Evolutionary conservation across 2,888 invertebrate species (phyloP).

Genomic region (Cyrtodaria siliqua): DNA sequence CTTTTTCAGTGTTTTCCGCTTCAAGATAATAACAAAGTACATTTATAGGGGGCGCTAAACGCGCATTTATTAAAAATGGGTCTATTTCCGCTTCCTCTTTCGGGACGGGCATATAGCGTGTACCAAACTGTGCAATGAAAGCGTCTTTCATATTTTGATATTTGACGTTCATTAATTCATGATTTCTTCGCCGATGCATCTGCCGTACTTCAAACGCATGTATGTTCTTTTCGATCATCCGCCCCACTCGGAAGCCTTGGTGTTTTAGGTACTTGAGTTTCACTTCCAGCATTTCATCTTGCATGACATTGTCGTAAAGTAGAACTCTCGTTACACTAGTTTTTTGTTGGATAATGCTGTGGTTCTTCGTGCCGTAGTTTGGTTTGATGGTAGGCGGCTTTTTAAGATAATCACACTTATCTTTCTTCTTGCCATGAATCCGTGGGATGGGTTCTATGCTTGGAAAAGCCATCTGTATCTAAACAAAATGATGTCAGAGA

Average conservation of each 20-base stretch:
- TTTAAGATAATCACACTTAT: constrained; percentile 69
- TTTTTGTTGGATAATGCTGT: constrained; percentile 71
- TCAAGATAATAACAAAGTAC: constrained; percentile 51
- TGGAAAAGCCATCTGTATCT: not conserved
- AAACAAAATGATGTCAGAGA: not conserved
- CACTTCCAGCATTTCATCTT: constrained; percentile 77
- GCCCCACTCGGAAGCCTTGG: constrained; percentile 62
- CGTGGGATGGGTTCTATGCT: not conserved
- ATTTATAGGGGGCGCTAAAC: constrained; percentile 57
- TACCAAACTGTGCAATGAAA: constrained; percentile 48
- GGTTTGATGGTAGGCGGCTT: constrained; percentile 79
- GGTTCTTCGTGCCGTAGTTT: constrained; percentile 74
- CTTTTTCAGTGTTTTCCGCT: constrained; percentile 17
- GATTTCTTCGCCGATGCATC: constrained; percentile 59
- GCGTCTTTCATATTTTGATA: constrained; percentile 52
- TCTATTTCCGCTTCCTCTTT: constrained; percentile 44
- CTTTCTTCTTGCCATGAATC: constrained; percentile 24
- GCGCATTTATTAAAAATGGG: constrained; percentile 50
- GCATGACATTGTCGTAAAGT: constrained; percentile 80
- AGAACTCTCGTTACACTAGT: constrained; percentile 77
- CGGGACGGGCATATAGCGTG: constrained; percentile 45
- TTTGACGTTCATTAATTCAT: constrained; percentile 45
- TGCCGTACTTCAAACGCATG: constrained; percentile 7
- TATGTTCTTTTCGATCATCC: constrained; percentile 27
- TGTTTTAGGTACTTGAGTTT: constrained; percentile 66